phyloP scores from a whole-genome alignment of 2,113 vertebrate genomes.

The Platichthys flesus region DNA sequence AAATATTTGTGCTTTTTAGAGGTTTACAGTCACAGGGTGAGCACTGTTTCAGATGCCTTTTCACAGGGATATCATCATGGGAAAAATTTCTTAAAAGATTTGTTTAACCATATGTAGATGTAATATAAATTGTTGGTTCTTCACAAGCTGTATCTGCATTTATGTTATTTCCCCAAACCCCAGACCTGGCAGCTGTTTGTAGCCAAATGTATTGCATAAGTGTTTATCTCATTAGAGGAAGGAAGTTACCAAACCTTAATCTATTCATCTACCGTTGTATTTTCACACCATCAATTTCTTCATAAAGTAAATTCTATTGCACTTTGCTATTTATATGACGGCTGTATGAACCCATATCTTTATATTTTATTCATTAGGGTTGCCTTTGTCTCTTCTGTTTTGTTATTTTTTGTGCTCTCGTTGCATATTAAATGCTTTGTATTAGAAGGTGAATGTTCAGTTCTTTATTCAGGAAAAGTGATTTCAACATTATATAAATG shows the following conservation, averaged over 20 bases:
- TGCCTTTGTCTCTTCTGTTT: conserved; percentile 12
- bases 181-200: neutral
- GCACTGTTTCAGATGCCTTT: neutral
- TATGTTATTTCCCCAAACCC: neutral
- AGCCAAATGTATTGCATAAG: neutral
- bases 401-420: neutral
- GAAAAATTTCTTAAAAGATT: neutral
- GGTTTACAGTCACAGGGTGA: neutral
- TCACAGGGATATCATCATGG: neutral
- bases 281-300: too few species aligned
- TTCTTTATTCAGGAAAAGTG: neutral
- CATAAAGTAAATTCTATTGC: neutral
- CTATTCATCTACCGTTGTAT: neutral
- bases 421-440: neutral
- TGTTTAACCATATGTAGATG: neutral
- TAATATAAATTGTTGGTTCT: neutral
- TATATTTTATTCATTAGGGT: neutral
- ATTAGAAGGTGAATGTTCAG: neutral
- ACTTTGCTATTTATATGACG: conserved; percentile 2
- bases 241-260: neutral
- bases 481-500: conserved; percentile 1
- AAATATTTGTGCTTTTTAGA: neutral
- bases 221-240: neutral
- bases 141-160: neutral
- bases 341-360: neutral